A percentile compares a stretch with the other conserved stretches of the same genome.
phyloP scores from a whole-genome alignment of 1,140 invertebrate genomes.

The Octopus bimaculoides region DNA sequence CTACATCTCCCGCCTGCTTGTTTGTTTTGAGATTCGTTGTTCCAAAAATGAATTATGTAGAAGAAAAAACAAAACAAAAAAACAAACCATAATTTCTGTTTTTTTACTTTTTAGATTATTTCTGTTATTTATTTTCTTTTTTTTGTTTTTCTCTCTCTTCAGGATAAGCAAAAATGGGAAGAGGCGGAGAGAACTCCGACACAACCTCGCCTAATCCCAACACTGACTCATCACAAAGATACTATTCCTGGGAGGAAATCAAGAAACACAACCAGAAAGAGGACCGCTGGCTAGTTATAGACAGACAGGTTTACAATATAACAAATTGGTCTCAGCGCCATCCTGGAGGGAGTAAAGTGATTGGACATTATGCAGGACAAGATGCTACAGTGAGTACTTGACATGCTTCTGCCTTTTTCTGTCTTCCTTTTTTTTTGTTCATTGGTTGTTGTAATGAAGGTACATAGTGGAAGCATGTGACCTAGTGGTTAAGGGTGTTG shows the following conservation, averaged over 20 bases:
- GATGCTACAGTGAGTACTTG: constrained; percentile 52
- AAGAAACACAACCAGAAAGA: constrained; percentile 35
- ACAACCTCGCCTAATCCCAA: background rate
- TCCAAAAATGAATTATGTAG: too few relatives aligned
- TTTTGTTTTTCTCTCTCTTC: background rate
- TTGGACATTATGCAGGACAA: constrained; percentile 55
- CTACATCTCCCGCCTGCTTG: too few relatives aligned
- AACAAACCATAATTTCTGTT: background rate
- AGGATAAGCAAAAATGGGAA: constrained; percentile 19
- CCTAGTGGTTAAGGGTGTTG: too few relatives aligned
- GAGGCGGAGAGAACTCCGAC: constrained; percentile 21
- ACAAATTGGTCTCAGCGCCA: constrained; percentile 50
- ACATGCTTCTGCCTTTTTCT: background rate
- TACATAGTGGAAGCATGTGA: too few relatives aligned
- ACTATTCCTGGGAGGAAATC: constrained; percentile 47
- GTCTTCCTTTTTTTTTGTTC: too few relatives aligned
- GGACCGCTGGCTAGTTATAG: constrained; percentile 53
- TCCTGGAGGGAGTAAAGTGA: constrained; percentile 50
- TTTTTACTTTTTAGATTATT: background rate
- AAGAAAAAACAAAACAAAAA: too few relatives aligned
- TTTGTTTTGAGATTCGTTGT: too few relatives aligned
- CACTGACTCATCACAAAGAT: background rate
- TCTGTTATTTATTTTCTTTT: background rate
- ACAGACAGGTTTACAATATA: constrained; percentile 55
- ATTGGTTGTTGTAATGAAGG: too few relatives aligned